Evolutionary conservation across 2,888 invertebrate species (phyloP), one percentile per base, ranked within the genome.

Genomic region (Desoria tigrina): DNA sequence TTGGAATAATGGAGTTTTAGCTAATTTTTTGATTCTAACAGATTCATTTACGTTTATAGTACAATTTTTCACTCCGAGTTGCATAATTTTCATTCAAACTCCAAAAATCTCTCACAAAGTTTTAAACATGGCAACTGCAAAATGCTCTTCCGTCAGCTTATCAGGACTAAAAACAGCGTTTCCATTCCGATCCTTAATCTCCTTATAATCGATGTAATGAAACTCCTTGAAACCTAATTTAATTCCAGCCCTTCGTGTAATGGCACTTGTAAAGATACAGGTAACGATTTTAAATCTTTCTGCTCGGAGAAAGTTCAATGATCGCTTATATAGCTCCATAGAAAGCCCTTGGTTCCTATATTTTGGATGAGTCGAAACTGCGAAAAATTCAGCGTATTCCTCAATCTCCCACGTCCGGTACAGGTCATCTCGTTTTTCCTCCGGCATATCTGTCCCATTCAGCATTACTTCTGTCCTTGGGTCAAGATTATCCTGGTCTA

Each of bases 221-320:
- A 32, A 32, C 4, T 4, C 6, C 32, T 32, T 4, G 32, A 32
- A 32, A 7, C 32, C 32, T 11, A 32, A 32, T 11, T 32, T 32
- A 32, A 11, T 11, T 0, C 60, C 72, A 1, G 66, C 68, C 1
- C 45, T 51, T 51, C 72, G 58, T 9, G 74, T 70, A 39, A 62
- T 69, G 0, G 72, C 72, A 65, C 69, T 72, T 1, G 74, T 68
- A 24, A 61, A 66, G 6, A 69, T 53, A 16, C 66, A 65, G 53
- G 68, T 71, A 9, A 65, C 69, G 24, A 73, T 49, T 45, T 68
- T 67, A 51, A 70, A 73, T 39, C 74, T 72, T 58, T 66, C 63
- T 18, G 71, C 71, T 27, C 53, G 51, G 18, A 72, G 51, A 60
- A 72, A 72, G 28, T 69, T 59, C 42, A 72, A 27, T 26, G 55